Base-by-base conservation (phyloP, 2,113 vertebrate genomes). In the Ciconia stormi region DNA sequence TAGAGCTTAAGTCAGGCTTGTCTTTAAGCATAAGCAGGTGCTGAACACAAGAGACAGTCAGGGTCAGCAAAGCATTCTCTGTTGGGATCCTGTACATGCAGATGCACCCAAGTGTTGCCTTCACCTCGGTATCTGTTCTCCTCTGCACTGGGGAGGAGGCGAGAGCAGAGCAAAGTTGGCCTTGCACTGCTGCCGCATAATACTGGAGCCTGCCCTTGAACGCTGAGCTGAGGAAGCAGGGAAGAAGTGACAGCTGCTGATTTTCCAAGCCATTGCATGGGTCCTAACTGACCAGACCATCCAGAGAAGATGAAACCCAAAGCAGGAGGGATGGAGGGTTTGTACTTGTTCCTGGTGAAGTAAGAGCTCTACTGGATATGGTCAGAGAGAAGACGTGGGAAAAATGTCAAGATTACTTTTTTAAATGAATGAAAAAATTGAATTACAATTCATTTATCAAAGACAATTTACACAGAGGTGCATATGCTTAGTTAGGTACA, bases 141-240 rank as follows among this genome's bases (percentile, higher is more conserved):
- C 16, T 83, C 22, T 69, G 25, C 4, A 1, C 4, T 22, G 11
- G 44, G 34, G 52, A 70, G 44, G 40, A 67, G 22, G 19, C 0
- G 14, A 58, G 18, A 73, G 30, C 25, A 67, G 36, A 73, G 36
- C 42, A 82, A 46, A 87, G 14, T 34, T 30, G 34, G 4, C 8
- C 42, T 36, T 56, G 52, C 11, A 46, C 14, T 2, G 4, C 17
- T 1, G 0, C 29, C 1, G 0, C 6, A 14, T 22, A 19, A 13
- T n/a, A 12, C 21, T 86, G 52, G 38, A 22, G 13, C 9, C 29
- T 47, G 32, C 10, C 25, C 52, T 72, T 34, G 34, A 76, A n/a
- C 0, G 0, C 32, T 19, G 40, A 76, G 40, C 32, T 67, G 69
- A 36, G 13, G 27, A 62, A 82, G 36, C 16, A 47, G 14, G 52